A percentile compares a stretch with the other conserved stretches of the same genome.
Evolutionary conservation across 2,113 vertebrate genomes (phyloP).

Genomic region (Cynopterus brachyotis): DNA sequence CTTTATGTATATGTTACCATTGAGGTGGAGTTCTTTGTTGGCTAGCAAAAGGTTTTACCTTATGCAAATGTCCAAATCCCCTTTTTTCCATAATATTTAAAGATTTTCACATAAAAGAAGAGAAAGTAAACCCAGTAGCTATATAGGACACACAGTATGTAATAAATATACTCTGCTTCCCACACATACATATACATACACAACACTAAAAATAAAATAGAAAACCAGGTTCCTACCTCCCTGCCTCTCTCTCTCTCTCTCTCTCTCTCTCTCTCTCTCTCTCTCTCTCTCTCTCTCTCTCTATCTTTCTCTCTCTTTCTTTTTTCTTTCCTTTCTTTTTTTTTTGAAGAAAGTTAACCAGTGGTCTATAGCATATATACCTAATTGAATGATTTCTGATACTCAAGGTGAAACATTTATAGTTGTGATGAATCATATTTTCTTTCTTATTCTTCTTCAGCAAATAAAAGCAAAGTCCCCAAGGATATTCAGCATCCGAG

Average conservation of each 20-base stretch:
- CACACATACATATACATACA: neutral
- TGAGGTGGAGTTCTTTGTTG: neutral
- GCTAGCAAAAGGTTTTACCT: neutral
- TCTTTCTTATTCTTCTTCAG: neutral
- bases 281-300: neutral
- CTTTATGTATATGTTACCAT: neutral
- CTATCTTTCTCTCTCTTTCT: too few relatives aligned
- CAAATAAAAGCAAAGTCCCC: neutral
- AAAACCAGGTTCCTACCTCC: neutral
- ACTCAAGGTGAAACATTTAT: neutral
- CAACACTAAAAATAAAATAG: neutral
- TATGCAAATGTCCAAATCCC: neutral
- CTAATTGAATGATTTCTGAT: neutral
- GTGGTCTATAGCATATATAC: neutral
- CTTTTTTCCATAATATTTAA: neutral
- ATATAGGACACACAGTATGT: neutral
- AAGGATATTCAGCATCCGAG: neutral
- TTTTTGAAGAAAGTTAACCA: neutral
- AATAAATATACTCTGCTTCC: neutral
- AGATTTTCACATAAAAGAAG: neutral
- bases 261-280: rapidly evolving
- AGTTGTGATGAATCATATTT: neutral
- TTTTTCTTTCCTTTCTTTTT: neutral
- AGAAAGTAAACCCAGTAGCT: neutral
- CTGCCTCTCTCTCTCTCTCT: neutral